Conservation (phyloP, 2,888 invertebrate genomes). For the Pteria penguin region DNA sequence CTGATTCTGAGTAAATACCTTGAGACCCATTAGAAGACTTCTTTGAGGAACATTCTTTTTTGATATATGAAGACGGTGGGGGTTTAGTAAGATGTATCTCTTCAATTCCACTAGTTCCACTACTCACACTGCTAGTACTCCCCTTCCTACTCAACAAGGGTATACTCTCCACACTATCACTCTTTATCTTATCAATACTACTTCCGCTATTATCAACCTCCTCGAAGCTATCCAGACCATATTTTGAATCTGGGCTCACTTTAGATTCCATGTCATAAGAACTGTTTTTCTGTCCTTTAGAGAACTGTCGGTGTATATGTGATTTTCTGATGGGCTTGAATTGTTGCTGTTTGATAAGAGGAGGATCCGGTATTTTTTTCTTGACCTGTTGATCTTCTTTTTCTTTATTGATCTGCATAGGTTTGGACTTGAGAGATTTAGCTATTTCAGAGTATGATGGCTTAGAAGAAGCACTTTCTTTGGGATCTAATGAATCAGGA, state of each 20-base stretch:
- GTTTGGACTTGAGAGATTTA: conserved; percentile 62
- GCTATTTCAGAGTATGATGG: conserved; percentile 75
- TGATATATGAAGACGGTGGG: conserved; percentile 34
- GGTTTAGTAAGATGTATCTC: conserved; percentile 60
- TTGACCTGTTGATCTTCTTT: conserved; percentile 38
- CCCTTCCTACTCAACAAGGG: conserved; percentile 61
- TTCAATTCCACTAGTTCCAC: conserved; percentile 68
- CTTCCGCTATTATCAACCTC: conserved; percentile 53
- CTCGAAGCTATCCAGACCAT: conserved; percentile 76
- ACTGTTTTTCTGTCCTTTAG: conserved; percentile 33
- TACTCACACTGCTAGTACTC: conserved; percentile 69
- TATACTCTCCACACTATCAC: conserved; percentile 56
- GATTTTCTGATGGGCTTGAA: conserved; percentile 12
- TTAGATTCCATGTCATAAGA: conserved; percentile 58
- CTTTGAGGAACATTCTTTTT: conserved; percentile 24
- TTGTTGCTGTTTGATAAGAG: conserved; percentile 20
- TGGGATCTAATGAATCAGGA: conserved; percentile 40
- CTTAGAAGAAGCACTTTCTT: conserved; percentile 48
- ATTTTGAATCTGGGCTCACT: conserved; percentile 71
- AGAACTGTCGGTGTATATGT: conserved; percentile 26
- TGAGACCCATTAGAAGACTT: background rate
- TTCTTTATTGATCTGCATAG: conserved; percentile 38
- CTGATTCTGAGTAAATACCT: background rate
- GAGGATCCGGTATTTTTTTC: conserved; percentile 27
- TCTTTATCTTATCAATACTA: conserved; percentile 51